These are phyloP conservation scores for Cyprinus carpio DNA, from an alignment of 2,113 vertebrate species.

Conservation along the genomic window DNA sequence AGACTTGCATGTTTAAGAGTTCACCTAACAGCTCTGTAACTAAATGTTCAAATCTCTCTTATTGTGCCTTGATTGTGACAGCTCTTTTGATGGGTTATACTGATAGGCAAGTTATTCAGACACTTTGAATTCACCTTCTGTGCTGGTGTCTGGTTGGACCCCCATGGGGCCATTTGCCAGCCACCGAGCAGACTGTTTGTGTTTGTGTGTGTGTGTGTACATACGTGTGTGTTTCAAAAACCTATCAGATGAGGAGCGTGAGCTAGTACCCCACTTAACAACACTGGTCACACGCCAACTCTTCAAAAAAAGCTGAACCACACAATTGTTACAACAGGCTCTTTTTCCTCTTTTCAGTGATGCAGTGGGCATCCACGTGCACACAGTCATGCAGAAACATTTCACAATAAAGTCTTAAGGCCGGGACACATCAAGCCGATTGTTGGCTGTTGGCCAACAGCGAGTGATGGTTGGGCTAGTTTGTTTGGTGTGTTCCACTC, in stretches of 20 bases:
- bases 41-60: conserved; percentile 43
- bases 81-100: conserved; percentile 65
- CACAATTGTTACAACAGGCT: conserved; percentile 54
- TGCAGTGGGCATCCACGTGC: background rate
- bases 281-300: conserved; percentile 67
- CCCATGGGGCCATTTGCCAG: conserved; percentile 47
- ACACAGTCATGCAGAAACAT: background rate
- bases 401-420: background rate
- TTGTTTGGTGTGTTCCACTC: too few relatives aligned
- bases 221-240: background rate
- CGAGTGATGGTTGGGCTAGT: too few relatives aligned
- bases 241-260: background rate
- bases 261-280: conserved; percentile 8
- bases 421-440: too few relatives aligned
- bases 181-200: conserved; percentile 30
- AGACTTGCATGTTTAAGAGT: background rate
- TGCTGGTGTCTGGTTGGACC: conserved; percentile 59
- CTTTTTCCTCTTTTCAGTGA: conserved; percentile 63
- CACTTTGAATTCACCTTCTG: conserved; percentile 55
- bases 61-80: conserved; percentile 66
- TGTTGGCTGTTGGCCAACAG: too few relatives aligned
- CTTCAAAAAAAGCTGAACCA: conserved; percentile 70
- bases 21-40: background rate
- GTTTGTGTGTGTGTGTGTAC: background rate
- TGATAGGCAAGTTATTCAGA: conserved; percentile 56